Percentiles rank a stretch among this genome's conserved stretches.
phyloP scores from a whole-genome alignment of 2,113 vertebrate genomes.

The Callorhinus ursinus region DNA sequence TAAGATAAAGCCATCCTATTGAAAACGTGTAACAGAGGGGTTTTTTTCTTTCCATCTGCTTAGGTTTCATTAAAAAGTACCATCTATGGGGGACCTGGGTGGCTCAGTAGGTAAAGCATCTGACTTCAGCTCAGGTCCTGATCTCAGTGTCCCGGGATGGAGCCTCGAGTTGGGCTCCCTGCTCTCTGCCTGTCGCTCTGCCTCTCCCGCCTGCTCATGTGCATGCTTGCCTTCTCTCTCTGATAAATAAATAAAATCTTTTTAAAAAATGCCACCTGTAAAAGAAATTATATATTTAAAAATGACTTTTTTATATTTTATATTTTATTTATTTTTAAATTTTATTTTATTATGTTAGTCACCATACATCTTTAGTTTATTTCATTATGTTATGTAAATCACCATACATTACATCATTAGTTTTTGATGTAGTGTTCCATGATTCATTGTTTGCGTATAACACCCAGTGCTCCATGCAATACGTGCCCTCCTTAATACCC shows the following conservation, averaged over 20 bases:
- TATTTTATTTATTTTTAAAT: no score
- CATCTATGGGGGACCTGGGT: neutral
- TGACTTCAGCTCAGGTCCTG: neutral
- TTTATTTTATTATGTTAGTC: no score
- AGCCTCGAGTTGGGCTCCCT: neutral
- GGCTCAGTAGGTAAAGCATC: neutral
- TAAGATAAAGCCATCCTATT: neutral
- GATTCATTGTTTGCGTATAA: no score
- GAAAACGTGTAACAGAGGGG: neutral
- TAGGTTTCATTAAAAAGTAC: neutral
- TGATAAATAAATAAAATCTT: neutral
- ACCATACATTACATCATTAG: no score
- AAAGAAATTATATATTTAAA: neutral
- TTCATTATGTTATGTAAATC: no score
- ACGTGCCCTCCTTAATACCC: no score
- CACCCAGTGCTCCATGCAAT: no score
- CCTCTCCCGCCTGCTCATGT: neutral
- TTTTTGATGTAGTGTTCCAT: no score
- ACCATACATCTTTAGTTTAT: no score
- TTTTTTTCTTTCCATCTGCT: slow-evolving; percentile 42
- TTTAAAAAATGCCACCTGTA: neutral
- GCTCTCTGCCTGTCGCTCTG: neutral
- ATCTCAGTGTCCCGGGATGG: neutral
- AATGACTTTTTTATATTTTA: no score
- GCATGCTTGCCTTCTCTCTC: neutral